A percentile compares a stretch with the other conserved stretches of the same genome.
These are phyloP conservation scores for Teleogryllus oceanicus DNA, from an alignment of 2,888 invertebrate species.

Conservation along the genomic window DNA sequence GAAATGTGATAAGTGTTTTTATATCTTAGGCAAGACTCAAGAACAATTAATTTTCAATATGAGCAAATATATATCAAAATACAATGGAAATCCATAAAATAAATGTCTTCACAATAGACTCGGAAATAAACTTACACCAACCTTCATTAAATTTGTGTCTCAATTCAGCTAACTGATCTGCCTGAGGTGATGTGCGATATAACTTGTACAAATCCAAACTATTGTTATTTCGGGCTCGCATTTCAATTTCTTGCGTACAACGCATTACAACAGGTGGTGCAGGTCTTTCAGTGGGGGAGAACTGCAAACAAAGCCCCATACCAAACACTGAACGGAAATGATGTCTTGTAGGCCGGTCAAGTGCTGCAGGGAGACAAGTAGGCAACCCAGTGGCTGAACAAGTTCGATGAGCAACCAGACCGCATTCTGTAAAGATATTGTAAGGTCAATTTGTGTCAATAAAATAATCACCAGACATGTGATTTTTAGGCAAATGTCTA, in stretches of 20 bases:
- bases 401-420: constrained; percentile 65
- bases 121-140: constrained; percentile 36
- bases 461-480: too few species aligned
- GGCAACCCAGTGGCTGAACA: constrained; percentile 64
- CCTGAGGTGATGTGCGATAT: constrained; percentile 60
- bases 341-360: constrained; percentile 44
- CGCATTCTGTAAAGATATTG: constrained; percentile 55
- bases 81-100: too few species aligned
- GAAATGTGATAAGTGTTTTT: too few species aligned
- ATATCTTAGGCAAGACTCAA: too few species aligned
- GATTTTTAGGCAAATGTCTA: too few species aligned
- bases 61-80: too few species aligned
- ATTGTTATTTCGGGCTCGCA: constrained; percentile 51
- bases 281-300: constrained; percentile 53
- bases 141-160: constrained; percentile 54
- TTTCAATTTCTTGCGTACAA: constrained; percentile 61
- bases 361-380: constrained; percentile 51
- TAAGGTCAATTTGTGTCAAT: not conserved
- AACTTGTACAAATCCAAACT: constrained; percentile 63
- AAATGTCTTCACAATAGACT: too few species aligned
- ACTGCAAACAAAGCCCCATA: constrained; percentile 59
- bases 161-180: constrained; percentile 58
- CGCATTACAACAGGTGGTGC: constrained; percentile 61
- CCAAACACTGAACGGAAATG: constrained; percentile 56
- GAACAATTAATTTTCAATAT: too few species aligned